These are phyloP conservation scores for Sardinella longiceps DNA, from an alignment of 2,797 vertebrate genomes.

Conservation along the genomic window DNA sequence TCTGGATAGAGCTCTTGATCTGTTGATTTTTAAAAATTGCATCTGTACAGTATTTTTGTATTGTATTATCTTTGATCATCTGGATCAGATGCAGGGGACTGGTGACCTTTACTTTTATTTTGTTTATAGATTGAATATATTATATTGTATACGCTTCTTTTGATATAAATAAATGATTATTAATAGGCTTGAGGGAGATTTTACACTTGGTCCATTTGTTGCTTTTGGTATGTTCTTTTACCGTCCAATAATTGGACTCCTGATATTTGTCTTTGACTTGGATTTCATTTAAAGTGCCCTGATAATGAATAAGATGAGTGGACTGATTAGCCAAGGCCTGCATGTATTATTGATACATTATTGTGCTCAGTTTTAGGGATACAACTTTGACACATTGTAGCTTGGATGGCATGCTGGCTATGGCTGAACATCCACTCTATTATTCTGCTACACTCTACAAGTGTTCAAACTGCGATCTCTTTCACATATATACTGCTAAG, in stretches of 20 bases:
- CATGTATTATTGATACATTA: not conserved
- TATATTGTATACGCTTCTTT: conserved; percentile 75
- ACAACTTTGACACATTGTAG: not conserved
- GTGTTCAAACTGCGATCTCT: not conserved
- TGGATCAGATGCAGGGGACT: conserved; percentile 54
- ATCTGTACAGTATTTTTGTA: conserved; percentile 83
- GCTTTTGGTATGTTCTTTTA: conserved; percentile 9
- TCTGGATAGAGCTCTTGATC: conserved; percentile 55
- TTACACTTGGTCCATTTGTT: conserved; percentile 42
- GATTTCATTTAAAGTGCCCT: not conserved
- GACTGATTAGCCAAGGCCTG: not conserved
- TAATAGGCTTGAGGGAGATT: conserved; percentile 41
- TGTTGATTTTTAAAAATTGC: conserved; percentile 58
- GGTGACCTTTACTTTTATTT: conserved; percentile 67
- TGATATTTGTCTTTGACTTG: not conserved
- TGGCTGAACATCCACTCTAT: not conserved
- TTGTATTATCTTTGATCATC: conserved; percentile 61
- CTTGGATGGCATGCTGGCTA: not conserved
- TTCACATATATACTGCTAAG: conserved; percentile 18
- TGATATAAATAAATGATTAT: conserved; percentile 58
- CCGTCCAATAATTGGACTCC: not conserved
- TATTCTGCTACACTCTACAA: no score
- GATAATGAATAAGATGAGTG: not conserved
- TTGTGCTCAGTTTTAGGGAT: not conserved
- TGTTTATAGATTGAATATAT: conserved; percentile 73